Conservation (phyloP, 2,888 invertebrate species). For the Netelia virgata region DNA sequence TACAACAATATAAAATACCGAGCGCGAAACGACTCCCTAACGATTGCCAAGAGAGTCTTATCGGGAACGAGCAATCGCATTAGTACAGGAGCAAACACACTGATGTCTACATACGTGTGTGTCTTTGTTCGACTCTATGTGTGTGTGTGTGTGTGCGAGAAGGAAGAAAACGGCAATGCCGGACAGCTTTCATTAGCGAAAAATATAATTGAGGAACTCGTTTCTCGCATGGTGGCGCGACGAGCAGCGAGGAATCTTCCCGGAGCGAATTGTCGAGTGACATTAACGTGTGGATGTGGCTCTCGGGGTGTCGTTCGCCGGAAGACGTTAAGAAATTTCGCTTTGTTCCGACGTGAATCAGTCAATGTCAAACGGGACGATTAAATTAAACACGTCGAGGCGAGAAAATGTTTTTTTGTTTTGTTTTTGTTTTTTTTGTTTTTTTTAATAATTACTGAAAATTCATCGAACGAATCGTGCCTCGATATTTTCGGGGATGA, state of each 20-base stretch:
- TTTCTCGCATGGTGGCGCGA: slow-evolving; percentile 58
- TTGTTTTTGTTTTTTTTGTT: too few relatives aligned
- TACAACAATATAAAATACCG: slow-evolving; percentile 57
- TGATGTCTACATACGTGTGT: slow-evolving; percentile 70
- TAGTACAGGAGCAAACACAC: slow-evolving; percentile 76
- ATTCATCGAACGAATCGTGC: too few relatives aligned
- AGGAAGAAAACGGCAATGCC: slow-evolving; percentile 81
- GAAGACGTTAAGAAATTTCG: too few relatives aligned
- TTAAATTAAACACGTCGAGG: too few relatives aligned
- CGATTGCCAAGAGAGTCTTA: slow-evolving; percentile 81
- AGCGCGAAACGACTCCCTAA: slow-evolving; percentile 78
- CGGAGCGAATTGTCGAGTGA: slow-evolving; percentile 29
- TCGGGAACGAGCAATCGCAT: slow-evolving; percentile 75
- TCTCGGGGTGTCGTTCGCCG: too few relatives aligned
- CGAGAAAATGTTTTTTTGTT: too few relatives aligned
- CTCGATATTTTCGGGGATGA: too few relatives aligned
- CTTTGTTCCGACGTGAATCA: too few relatives aligned
- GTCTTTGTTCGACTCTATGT: too few relatives aligned
- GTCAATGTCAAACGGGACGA: too few relatives aligned
- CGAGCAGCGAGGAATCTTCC: slow-evolving; percentile 27
- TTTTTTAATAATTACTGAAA: too few relatives aligned
- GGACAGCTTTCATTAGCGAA: slow-evolving; percentile 83
- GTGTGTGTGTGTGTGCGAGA: not conserved
- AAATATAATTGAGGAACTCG: slow-evolving; percentile 81
- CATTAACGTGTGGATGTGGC: not conserved